Evolutionary conservation across 2,113 vertebrate genomes (phyloP), one percentile per base, ranked within the genome.

Genomic region (Oenanthe melanoleuca): DNA sequence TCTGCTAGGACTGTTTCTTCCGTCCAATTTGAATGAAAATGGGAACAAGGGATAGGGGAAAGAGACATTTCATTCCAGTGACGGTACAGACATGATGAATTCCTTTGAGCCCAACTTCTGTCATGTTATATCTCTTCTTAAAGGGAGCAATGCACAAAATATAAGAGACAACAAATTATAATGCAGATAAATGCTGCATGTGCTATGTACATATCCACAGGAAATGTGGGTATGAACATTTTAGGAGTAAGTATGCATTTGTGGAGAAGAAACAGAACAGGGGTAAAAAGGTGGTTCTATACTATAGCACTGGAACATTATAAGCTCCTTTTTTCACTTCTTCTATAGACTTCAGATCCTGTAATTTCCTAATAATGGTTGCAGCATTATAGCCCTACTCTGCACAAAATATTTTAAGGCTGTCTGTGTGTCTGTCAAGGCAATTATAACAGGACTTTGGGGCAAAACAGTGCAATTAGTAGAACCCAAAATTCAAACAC

Each of bases 1-100:
- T 97, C 94, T 95, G 75, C 89, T 93, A 80, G 52, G 80, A 73
- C 42, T 95, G 60, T 79, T 96, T 93, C 93, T 96, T 95, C 91
- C 57, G 21, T 88, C 82, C 93, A 86, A 89, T 96, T 93, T 96
- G 84, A 95, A 96, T 93, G 85, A 93, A 96, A 96, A 95, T 96
- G 82, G 79, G 67, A 93, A 89, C 45, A 73, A 80, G 81, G 67
- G 90, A 37, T 77, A 88, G 77, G 64, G 86, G 75, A 89, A 88
- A 95, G 85, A 89, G 45, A 75, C 37, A 67, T 93, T 94, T 96
- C 60, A 88, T 96, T 93, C 71, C 75, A 49, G 38, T 74, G 82
- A 97, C 0, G 25, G 86, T 80, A 80, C 47, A 60, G 79, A 83
- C 81, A 63, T 22, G 89, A 89, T 95, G 31, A 88, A 86, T 95